Conservation (phyloP, 2,797 vertebrate genomes). For the Syndactyla subalaris region DNA sequence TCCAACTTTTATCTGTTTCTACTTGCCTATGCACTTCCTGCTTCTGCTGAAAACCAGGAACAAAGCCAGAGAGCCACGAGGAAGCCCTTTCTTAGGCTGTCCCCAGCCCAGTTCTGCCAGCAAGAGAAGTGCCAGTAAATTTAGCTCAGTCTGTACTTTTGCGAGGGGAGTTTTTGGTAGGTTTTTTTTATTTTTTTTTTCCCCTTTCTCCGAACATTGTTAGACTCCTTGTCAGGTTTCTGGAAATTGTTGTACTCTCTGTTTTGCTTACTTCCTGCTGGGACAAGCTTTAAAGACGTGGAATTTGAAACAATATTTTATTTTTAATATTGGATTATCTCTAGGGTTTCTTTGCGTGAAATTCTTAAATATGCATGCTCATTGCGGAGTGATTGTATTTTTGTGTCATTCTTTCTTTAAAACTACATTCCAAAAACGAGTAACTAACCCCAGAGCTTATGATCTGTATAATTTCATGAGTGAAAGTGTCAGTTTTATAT, state of each 20-base stretch:
- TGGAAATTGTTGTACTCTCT: neutral
- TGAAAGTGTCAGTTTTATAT: neutral
- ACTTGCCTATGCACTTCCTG: conserved; percentile 23
- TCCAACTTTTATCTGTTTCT: conserved; percentile 13
- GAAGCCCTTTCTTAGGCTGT: conserved; percentile 53
- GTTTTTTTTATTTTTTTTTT: too few species aligned
- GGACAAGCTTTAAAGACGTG: neutral
- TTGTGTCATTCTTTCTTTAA: conserved; percentile 59
- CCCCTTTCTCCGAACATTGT: neutral
- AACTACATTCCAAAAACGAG: conserved; percentile 6
- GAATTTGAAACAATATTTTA: conserved; percentile 1
- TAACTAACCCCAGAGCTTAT: neutral
- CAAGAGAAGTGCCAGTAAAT: conserved; percentile 39
- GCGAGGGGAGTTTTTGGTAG: neutral
- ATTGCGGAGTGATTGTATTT: neutral
- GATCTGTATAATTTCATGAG: neutral
- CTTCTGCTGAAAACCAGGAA: conserved; percentile 58
- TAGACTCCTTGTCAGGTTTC: neutral
- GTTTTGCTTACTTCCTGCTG: neutral
- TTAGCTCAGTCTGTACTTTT: conserved; percentile 53
- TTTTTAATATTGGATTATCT: neutral
- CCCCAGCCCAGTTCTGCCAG: conserved; percentile 30
- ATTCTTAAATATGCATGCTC: neutral
- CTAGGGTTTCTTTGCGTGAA: neutral
- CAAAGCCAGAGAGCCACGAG: conserved; percentile 45